Base-by-base conservation (phyloP, 1,140 invertebrate species). In the Eubasilissa regina region DNA sequence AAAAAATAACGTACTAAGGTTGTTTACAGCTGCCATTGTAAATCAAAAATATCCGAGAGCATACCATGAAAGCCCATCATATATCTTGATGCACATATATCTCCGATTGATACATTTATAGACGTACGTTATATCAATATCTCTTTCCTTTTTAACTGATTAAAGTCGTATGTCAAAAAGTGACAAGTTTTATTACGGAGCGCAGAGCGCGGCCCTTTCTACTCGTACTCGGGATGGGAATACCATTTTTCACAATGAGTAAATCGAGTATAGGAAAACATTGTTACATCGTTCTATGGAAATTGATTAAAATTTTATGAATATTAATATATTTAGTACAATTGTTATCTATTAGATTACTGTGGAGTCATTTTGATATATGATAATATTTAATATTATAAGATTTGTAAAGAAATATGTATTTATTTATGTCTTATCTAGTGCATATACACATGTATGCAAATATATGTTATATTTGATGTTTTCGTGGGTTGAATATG, bases 91-190 rank as follows among this genome's bases (percentile, higher is more conserved):
- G 12, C 62, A 60, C 51, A 73, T 79, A 79, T 76, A 80, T 80
- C 70, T 58, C 78, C 12, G 77, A 76, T 77, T 77, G 73, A 82
- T 82, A 82, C 81, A 73, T 79, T 75, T 78, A 78, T 78, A 66
- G 80, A 78, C 62, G 76, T 72, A 73, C 72, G 75, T 81, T 79
- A 79, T 79, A 81, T 81, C 80, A 79, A 79, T 81, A 79, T 81
- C 80, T 79, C 68, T 25, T 73, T 75, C 81, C 79, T 70, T 80
- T 83, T 83, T 79, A 83, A 83, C 81, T 83, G 81, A 83, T 83
- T 83, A 80, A 83, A 80, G 75, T 80, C 79, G 75, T 83, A 80
- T 79, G 81, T 83, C 81, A 80, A 83, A 82, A 83, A 53, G 81
- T 82, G 81, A 82, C 81, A 73, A 56, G 77, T 79, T 80, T 80